These are phyloP conservation scores for Tholera decimalis DNA, from an alignment of 2,888 invertebrate genomes.

Conservation along the genomic window DNA sequence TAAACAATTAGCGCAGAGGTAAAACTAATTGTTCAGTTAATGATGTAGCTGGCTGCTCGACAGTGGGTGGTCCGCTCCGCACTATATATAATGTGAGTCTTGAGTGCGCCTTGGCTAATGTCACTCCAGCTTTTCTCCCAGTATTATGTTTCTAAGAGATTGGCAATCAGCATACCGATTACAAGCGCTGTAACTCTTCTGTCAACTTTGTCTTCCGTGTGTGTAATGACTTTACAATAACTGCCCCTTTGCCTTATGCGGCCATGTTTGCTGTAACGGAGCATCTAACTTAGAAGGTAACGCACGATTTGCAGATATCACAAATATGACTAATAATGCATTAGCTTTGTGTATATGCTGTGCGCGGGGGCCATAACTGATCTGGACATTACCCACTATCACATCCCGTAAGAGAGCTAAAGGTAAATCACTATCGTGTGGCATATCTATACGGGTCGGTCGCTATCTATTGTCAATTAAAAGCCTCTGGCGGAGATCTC, in stretches of 20 bases:
- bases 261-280: constrained; percentile 67
- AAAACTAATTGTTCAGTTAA: constrained; percentile 72
- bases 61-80: constrained; percentile 72
- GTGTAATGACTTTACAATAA: constrained; percentile 73
- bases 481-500: constrained; percentile 82
- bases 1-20: constrained; percentile 47
- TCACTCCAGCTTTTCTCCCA: constrained; percentile 72
- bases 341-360: constrained; percentile 67
- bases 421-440: constrained; percentile 80
- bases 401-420: constrained; percentile 79
- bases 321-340: constrained; percentile 74
- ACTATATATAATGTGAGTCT: constrained; percentile 63
- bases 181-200: constrained; percentile 68
- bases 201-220: constrained; percentile 66
- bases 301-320: constrained; percentile 68
- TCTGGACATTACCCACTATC: constrained; percentile 61
- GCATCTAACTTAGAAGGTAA: constrained; percentile 66
- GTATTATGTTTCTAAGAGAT: constrained; percentile 70
- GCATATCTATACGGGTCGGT: constrained; percentile 80
- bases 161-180: constrained; percentile 75
- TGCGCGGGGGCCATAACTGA: constrained; percentile 66
- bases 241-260: constrained; percentile 71
- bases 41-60: constrained; percentile 59
- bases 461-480: constrained; percentile 88
- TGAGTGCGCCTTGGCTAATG: constrained; percentile 74